Base-by-base conservation (phyloP, 2,888 invertebrate genomes). In the Diabrotica balteata region DNA sequence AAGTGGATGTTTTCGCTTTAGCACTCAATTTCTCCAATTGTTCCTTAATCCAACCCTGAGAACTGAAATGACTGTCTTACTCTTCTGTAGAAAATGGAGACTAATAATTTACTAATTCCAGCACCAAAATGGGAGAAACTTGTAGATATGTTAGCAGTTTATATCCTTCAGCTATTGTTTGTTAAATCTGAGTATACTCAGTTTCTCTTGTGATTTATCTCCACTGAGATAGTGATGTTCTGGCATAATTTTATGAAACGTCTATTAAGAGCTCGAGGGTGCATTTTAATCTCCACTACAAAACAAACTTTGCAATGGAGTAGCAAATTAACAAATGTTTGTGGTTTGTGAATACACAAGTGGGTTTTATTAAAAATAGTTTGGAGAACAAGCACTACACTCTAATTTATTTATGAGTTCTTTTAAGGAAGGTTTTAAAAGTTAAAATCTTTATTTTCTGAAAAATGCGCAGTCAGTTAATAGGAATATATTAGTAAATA, bases 111-210 rank as follows among this genome's bases (percentile, higher is more conserved):
- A 52, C 17, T 32, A 53, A 61, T 53, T n/a, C n/a, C 61, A 51
- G 46, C 52, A 62, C 54, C 54, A 22, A 53, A 53, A 44, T 22
- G 42, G 17, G 17, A 59, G 32, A 59, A 9, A 8, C 46, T 59
- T 9, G 22, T 47, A 46, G 51, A 51, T 52, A 53, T 32, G 32
- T 32, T 32, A 52, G 52, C 22, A 61, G 45, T 61, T 46, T 46
- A 46, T 61, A 54, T 61, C 61, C 61, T 46, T 61, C 61, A 53
- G 53, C 53, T 61, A 53, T 53, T 61, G 61, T 61, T 61, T 52
- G 46, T 51, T 45, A 32, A 32, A 32, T 32, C 32, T 32, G 32
- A 32, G 32, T 32, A 32, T 32, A 32, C 32, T 32, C 32, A 32
- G 32, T 32, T 32, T 32, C 32, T 32, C 46, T 11, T 11, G 46